phyloP scores from a whole-genome alignment of 2,113 vertebrate species.

The Gopherus flavomarginatus region DNA sequence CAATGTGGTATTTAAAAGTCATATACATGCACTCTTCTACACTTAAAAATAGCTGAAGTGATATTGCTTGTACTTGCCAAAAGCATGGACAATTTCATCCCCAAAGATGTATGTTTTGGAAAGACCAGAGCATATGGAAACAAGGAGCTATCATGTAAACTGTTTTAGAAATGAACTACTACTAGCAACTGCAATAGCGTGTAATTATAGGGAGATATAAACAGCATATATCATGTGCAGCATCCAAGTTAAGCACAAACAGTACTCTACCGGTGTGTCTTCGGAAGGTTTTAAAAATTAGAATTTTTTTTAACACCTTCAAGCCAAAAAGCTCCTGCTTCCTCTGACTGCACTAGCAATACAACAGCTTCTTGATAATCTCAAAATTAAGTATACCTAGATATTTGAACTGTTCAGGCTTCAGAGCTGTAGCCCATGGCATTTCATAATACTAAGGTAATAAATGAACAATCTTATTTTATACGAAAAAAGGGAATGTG shows the following conservation, averaged over 20 bases:
- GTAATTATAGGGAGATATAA: neutral
- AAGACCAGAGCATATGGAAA: neutral
- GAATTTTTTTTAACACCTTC: neutral
- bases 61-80: neutral
- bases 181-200: neutral
- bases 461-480: slow-evolving; percentile 66
- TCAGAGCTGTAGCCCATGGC: slow-evolving; percentile 62
- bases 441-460: slow-evolving; percentile 72
- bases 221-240: neutral
- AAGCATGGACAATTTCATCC: neutral
- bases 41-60: neutral
- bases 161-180: neutral
- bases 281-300: slow-evolving; percentile 4
- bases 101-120: neutral
- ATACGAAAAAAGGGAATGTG: slow-evolving; percentile 15
- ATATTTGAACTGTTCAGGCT: slow-evolving; percentile 69
- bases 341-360: slow-evolving; percentile 3
- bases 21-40: neutral
- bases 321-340: neutral
- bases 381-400: slow-evolving; percentile 71
- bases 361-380: slow-evolving; percentile 44
- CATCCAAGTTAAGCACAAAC: neutral
- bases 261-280: neutral
- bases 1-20: neutral
- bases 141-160: neutral